Percentiles rank a stretch among this genome's conserved stretches.
phyloP scores from a whole-genome alignment of 2,797 vertebrate genomes.

The Australoheros facetus region DNA sequence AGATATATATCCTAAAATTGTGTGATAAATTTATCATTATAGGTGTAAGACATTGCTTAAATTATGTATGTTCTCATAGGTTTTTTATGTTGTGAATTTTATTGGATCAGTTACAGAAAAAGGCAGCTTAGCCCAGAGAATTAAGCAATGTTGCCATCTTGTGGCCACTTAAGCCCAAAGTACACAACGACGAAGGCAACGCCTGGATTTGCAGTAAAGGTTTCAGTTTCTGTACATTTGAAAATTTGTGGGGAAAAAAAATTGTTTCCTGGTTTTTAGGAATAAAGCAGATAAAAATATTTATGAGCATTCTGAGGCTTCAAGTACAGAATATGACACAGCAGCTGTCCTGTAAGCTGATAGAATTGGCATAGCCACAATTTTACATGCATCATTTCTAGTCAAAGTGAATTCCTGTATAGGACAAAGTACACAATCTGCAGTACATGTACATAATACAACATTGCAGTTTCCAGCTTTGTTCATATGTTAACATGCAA shows the following conservation, averaged over 20 bases:
- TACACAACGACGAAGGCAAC: not conserved
- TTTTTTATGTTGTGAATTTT: not conserved
- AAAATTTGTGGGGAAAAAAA: no score
- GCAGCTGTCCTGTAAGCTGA: no score
- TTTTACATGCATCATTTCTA: not conserved
- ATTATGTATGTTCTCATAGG: no score
- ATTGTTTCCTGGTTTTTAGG: no score
- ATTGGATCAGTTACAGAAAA: not conserved
- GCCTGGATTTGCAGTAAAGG: not conserved
- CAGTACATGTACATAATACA: not conserved
- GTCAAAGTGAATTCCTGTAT: not conserved
- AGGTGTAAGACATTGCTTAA: not conserved
- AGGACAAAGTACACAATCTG: not conserved
- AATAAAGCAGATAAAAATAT: no score
- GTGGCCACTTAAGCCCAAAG: constrained; percentile 9
- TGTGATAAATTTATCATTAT: not conserved
- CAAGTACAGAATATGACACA: no score
- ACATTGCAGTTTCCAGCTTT: not conserved
- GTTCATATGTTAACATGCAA: no score
- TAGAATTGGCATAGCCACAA: not conserved
- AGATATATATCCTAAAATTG: not conserved
- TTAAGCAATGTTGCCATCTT: constrained; percentile 16
- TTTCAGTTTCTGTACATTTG: no score
- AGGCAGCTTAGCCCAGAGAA: not conserved
- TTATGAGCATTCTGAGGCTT: no score